Conservation (phyloP, 2,888 invertebrate species). For the Cotesia congregata region DNA sequence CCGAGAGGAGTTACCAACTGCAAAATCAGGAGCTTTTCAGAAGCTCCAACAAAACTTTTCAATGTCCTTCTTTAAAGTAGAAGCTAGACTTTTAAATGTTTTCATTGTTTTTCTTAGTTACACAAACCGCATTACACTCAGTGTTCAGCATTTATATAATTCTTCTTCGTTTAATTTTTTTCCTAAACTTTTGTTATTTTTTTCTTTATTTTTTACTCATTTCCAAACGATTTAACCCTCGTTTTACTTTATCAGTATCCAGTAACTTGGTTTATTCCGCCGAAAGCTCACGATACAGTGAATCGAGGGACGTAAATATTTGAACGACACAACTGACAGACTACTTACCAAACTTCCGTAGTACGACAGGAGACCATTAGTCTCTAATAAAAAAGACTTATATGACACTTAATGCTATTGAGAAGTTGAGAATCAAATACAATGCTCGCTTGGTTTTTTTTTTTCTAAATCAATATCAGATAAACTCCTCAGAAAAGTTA, state of each 20-base stretch:
- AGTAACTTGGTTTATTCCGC: too few species aligned
- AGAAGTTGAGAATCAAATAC: not conserved
- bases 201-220: too few species aligned
- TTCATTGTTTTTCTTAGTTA: slow-evolving; percentile 1
- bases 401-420: not conserved
- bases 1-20: slow-evolving; percentile 18
- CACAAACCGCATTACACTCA: not conserved
- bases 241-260: too few species aligned
- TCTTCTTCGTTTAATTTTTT: not conserved
- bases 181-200: too few species aligned
- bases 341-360: slow-evolving; percentile 30
- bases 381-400: not conserved
- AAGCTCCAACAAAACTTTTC: slow-evolving; percentile 8
- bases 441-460: too few species aligned
- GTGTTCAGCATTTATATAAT: not conserved
- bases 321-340: slow-evolving; percentile 26
- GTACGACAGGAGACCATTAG: slow-evolving; percentile 15
- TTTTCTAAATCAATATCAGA: too few species aligned
- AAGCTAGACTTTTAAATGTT: slow-evolving; percentile 10
- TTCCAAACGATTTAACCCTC: too few species aligned
- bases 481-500: too few species aligned
- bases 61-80: not conserved
- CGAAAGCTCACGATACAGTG: not conserved
- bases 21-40: slow-evolving; percentile 22
- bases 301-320: slow-evolving; percentile 13